These are phyloP conservation scores for Platysteira castanea DNA, from an alignment of 2,113 vertebrate species.

Conservation along the genomic window DNA sequence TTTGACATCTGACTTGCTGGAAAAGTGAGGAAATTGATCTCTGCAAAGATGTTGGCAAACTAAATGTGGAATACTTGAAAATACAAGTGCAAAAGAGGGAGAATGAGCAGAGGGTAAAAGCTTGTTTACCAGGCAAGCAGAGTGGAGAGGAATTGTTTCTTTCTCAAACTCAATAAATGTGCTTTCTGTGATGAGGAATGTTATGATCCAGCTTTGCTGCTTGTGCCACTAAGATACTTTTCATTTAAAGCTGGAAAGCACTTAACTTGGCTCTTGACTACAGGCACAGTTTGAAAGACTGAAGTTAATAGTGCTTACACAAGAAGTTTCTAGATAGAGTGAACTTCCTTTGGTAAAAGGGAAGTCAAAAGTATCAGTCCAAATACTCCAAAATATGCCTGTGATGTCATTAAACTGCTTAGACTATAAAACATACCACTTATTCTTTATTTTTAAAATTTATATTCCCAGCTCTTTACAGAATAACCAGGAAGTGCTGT, in stretches of 20 bases:
- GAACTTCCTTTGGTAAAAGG: background rate
- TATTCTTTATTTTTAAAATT: background rate
- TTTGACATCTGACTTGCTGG: background rate
- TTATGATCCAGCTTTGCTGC: background rate
- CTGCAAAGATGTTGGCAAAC: background rate
- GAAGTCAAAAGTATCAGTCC: background rate
- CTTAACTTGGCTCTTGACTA: background rate
- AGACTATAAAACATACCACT: background rate
- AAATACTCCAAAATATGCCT: background rate
- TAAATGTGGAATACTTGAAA: background rate
- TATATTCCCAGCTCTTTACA: background rate
- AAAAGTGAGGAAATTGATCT: background rate
- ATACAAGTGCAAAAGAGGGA: background rate
- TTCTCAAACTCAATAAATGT: background rate
- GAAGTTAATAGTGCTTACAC: background rate
- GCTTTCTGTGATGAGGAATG: background rate
- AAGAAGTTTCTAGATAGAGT: background rate
- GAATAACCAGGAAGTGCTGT: background rate
- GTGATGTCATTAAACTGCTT: background rate
- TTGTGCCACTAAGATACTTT: background rate
- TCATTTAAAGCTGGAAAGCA: background rate
- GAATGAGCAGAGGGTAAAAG: background rate
- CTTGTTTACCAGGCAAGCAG: background rate
- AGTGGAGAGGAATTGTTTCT: background rate
- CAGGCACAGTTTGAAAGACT: background rate